Evolutionary conservation across 2,888 invertebrate genomes (phyloP).

Genomic region (Eristalis intricaria): DNA sequence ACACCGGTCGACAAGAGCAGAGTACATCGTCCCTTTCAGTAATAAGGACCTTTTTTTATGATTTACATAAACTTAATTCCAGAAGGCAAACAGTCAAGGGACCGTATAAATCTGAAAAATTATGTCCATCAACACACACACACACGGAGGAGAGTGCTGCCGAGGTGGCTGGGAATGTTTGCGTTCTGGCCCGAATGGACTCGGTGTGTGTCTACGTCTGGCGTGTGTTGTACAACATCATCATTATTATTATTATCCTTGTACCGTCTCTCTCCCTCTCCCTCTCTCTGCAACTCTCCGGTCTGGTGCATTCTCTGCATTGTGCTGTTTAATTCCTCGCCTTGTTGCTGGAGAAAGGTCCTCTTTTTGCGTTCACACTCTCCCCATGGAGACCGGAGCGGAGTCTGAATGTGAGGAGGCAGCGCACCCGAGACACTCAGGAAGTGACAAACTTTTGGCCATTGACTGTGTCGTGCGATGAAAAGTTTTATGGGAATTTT

Average conservation of each 20-base stretch:
- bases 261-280: not conserved
- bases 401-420: not conserved
- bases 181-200: not conserved
- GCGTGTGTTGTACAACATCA: conserved; percentile 50
- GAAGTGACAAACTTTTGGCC: conserved; percentile 60
- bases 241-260: conserved; percentile 65
- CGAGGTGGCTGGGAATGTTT: not conserved
- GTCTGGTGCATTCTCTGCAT: conserved; percentile 63
- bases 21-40: not conserved
- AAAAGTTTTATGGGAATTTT: conserved; percentile 65
- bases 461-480: conserved; percentile 44
- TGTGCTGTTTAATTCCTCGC: conserved; percentile 3
- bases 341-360: not conserved
- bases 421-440: not conserved
- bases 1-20: too few relatives aligned
- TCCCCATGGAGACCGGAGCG: not conserved
- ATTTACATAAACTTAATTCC: conserved; percentile 5
- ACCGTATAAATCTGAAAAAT: not conserved
- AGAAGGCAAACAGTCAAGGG: conserved; percentile 10
- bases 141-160: not conserved
- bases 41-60: not conserved
- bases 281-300: not conserved
- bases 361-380: conserved; percentile 35
- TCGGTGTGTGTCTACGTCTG: not conserved
- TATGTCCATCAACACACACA: not conserved